Base-by-base conservation (phyloP, 92 coral and sea anemone genomes). In the Porites evermanni region DNA sequence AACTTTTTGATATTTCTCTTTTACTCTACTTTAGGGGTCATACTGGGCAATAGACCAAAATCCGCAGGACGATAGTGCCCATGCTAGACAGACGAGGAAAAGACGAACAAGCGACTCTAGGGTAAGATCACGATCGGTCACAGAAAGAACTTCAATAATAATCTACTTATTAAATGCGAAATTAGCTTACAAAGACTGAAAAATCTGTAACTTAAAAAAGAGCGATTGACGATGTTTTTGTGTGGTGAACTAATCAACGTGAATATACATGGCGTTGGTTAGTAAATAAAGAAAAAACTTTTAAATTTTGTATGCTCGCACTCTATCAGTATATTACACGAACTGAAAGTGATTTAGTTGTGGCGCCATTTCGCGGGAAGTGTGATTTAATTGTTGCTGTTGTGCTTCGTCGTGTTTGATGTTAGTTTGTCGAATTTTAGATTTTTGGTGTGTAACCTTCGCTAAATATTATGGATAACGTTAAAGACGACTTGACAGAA, bases 1-100 rank as follows among this genome's bases (percentile, higher is more conserved):
- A 72, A 64, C 26, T 20, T 77, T 50, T 12, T 77, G 61, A 19
- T 63, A 53, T 72, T 73, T 77, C 72, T 29, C 38, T 64, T 9
- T 81, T 56, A 0, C 64, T 20, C 71, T 74, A 61, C 18, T 53
- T 38, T 44, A 96, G 99, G 99, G 99, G 24, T 96, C 99, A 17
- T 96, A 96, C 68, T 96, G 99, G 99, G 99, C 99, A 13, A 96
- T 96, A 74, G 99, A 96, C 59, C 99, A 96, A 82, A 96, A 93
- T 80, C 99, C 99, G 1, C 93, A 93, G 72, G 99, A 96, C 32
- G 99, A 96, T 58, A 71, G 78, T 51, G 79, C 92, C 21, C 98
- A 94, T 50, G 73, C 94, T 7, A 89, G 96, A 74, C 98, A 93
- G 75, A 96, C 90, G 77, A 90, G 99, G 77, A 96, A 96, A 89